Percentiles rank a stretch among this genome's conserved stretches.
These are phyloP conservation scores for Dyspetes luteomarginatus DNA, from an alignment of 2,888 invertebrate species.

Conservation along the genomic window DNA sequence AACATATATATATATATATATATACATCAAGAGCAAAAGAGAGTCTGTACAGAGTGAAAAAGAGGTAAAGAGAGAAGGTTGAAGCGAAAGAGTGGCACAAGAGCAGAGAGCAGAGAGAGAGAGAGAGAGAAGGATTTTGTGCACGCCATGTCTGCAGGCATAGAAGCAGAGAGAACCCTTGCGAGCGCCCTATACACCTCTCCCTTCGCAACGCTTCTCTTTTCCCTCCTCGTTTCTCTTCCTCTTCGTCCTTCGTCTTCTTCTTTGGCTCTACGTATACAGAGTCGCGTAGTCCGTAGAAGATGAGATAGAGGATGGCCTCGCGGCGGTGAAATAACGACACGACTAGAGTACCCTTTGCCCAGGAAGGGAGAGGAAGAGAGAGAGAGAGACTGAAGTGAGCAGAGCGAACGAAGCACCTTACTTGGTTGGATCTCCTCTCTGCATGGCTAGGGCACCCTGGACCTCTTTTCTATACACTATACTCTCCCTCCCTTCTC, in stretches of 20 bases:
- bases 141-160: constrained; percentile 55
- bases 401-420: constrained; percentile 68
- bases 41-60: constrained; percentile 59
- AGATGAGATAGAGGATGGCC: constrained; percentile 78
- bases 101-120: no score
- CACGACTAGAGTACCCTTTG: constrained; percentile 75
- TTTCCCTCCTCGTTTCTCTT: constrained; percentile 56
- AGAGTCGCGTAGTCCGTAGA: constrained; percentile 63
- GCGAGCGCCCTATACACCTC: constrained; percentile 34
- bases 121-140: constrained; percentile 55
- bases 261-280: constrained; percentile 46
- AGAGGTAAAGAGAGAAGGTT: constrained; percentile 58
- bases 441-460: constrained; percentile 51
- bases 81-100: constrained; percentile 61
- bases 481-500: constrained; percentile 50
- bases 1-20: constrained; percentile 21
- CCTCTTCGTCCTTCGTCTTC: constrained; percentile 37
- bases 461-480: constrained; percentile 51
- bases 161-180: constrained; percentile 57
- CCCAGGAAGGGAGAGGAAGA: constrained; percentile 41
- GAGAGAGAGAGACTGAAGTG: constrained; percentile 24
- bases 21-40: constrained; percentile 32
- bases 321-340: constrained; percentile 81
- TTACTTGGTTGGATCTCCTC: constrained; percentile 71
- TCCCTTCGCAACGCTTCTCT: constrained; percentile 61